A percentile compares a stretch with the other conserved stretches of the same genome.
phyloP scores from a whole-genome alignment of 1,140 invertebrate genomes.

The Saccostrea echinata region DNA sequence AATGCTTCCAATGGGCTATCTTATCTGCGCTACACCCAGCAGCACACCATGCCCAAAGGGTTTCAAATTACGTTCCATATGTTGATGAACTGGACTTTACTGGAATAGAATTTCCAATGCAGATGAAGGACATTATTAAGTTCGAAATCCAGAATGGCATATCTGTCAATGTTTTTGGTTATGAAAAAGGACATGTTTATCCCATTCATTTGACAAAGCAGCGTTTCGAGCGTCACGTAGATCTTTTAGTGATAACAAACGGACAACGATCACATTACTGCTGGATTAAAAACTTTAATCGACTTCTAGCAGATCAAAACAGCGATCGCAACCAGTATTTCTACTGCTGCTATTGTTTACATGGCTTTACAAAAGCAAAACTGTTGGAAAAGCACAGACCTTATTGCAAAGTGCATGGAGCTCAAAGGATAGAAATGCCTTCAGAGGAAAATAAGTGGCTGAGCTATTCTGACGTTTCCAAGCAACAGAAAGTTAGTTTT shows the following conservation, averaged over 20 bases:
- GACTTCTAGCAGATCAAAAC: no score
- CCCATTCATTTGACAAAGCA: conserved; percentile 37
- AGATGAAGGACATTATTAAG: conserved; percentile 17
- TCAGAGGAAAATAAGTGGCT: conserved; percentile 52
- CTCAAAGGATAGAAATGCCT: conserved; percentile 47
- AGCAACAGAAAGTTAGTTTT: conserved; percentile 44
- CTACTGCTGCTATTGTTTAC: conserved; percentile 49
- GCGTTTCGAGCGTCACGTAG: conserved; percentile 19
- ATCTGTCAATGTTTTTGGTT: conserved; percentile 35
- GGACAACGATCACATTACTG: conserved; percentile 45
- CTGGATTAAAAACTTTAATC: conserved; percentile 43
- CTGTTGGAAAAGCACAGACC: conserved; percentile 38
- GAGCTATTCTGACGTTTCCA: conserved; percentile 40
- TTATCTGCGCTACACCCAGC: conserved; percentile 37
- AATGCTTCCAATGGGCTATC: conserved; percentile 24
- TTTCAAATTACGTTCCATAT: conserved; percentile 37
- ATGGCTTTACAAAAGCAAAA: conserved; percentile 45
- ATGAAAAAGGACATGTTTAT: conserved; percentile 38
- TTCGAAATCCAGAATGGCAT: conserved; percentile 37
- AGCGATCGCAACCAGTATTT: not conserved
- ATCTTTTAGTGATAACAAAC: conserved; percentile 52
- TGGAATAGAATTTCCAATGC: conserved; percentile 28
- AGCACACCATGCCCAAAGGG: not conserved
- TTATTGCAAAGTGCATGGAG: conserved; percentile 46
- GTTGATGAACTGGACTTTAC: not conserved